phyloP scores from a whole-genome alignment of 1,140 invertebrate genomes.

The Caenorhabditis brenneri region DNA sequence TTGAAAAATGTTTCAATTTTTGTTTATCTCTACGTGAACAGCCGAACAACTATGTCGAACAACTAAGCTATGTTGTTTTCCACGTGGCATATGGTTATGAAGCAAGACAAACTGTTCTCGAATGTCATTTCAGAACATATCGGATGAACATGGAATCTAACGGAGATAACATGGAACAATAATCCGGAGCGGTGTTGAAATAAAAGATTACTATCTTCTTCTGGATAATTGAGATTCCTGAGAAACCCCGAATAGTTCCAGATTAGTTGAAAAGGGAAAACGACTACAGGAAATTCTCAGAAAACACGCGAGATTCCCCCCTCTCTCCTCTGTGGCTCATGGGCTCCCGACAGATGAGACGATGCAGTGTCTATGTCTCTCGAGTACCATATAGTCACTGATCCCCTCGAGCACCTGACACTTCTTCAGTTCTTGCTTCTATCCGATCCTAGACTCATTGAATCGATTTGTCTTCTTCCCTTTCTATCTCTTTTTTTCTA shows the following conservation, averaged over 20 bases:
- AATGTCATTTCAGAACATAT: too few species aligned
- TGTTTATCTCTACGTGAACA: too few species aligned
- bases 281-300: background rate
- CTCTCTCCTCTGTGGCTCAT: background rate
- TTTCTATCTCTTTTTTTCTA: background rate
- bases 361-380: background rate
- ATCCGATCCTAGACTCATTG: background rate
- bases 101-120: too few species aligned
- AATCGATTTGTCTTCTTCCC: conserved; percentile 35
- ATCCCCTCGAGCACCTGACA: background rate
- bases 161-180: background rate
- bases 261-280: background rate
- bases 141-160: background rate
- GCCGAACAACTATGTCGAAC: too few species aligned
- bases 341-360: conserved; percentile 34
- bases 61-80: too few species aligned
- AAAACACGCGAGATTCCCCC: background rate
- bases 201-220: background rate
- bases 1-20: too few species aligned
- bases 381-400: too few species aligned
- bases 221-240: background rate
- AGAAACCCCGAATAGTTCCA: background rate
- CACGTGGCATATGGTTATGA: too few species aligned
- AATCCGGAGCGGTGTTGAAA: background rate
- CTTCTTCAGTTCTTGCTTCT: background rate